Evolutionary conservation across 2,113 vertebrate species (phyloP), one percentile per base, ranked within the genome.

Genomic region (Notothenia rossii): DNA sequence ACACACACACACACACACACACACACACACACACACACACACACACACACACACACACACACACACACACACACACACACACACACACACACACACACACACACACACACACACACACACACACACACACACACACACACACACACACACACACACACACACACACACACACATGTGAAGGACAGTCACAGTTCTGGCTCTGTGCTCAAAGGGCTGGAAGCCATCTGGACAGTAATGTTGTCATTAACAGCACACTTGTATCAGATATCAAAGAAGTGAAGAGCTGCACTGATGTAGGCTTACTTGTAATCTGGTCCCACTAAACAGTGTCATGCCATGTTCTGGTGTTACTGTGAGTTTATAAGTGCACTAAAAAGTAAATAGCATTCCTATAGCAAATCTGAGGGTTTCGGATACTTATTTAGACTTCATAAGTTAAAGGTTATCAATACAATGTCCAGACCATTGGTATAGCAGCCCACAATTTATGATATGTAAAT

Each of bases 211-310:
- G 46, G 33, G 40, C 51, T 73, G 22, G 72, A 73, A 82, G 73
- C 80, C 83, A 84, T 81, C 78, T 84, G 82, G 54, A 55, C 66
- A 50, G 62, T 56, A 54, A 69, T 25, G 60, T 72, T 79, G 63
- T 83, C 49, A 14, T 65, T 79, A 83, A 46, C 58, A 63, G 75
- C 60, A 61, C 20, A 70, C 22, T 76, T 43, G 49, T 66, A 63
- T 77, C 72, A 40, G 40, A 78, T 83, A 83, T 80, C 64, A 89
- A 75, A 81, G 62, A 49, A 50, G 45, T 78, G 14, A 17, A 60
- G 48, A 18, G 13, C 15, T 62, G 22, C 53, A 17, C 22, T 53
- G 49, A 15, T 75, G 61, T 66, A 25, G 65, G 48, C 20, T 72
- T 10, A 50, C 18, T 63, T 68, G 56, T 60, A 72, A 11, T 67